phyloP scores from a whole-genome alignment of 2,888 invertebrate species.

The Platypus cylindrus region DNA sequence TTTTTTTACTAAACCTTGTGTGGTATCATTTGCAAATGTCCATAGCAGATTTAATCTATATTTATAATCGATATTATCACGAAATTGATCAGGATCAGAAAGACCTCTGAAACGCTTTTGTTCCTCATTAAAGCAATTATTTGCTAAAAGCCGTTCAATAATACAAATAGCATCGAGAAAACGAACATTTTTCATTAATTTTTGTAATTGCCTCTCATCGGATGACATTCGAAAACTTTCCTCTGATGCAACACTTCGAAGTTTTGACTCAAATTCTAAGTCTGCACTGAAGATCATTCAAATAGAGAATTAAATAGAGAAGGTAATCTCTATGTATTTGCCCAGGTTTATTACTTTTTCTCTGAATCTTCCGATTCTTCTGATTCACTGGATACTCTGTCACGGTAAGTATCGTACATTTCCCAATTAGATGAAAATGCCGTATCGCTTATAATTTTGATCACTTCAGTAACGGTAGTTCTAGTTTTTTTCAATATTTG shows the following conservation, averaged over 20 bases:
- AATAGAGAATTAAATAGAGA: neutral
- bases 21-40: slow-evolving; percentile 45
- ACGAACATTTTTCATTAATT: slow-evolving; percentile 27
- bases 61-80: slow-evolving; percentile 49
- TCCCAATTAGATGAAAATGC: slow-evolving; percentile 66
- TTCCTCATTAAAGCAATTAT: slow-evolving; percentile 49
- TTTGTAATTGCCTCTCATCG: slow-evolving; percentile 30
- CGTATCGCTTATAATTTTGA: slow-evolving; percentile 34
- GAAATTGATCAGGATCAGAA: slow-evolving; percentile 42
- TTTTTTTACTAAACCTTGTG: slow-evolving; percentile 24
- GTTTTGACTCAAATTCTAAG: slow-evolving; percentile 8
- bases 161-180: slow-evolving; percentile 53
- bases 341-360: neutral
- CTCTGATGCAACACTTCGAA: slow-evolving; percentile 18
- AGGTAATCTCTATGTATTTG: neutral
- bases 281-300: slow-evolving; percentile 2
- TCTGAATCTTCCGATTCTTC: slow-evolving; percentile 4
- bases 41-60: slow-evolving; percentile 56
- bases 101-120: slow-evolving; percentile 62
- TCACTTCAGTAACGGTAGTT: slow-evolving; percentile 38
- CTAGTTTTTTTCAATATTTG: slow-evolving; percentile 48
- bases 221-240: slow-evolving; percentile 23
- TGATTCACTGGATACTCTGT: slow-evolving; percentile 16
- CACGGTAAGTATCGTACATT: slow-evolving; percentile 58
- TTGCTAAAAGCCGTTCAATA: slow-evolving; percentile 59